phyloP scores from a whole-genome alignment of 1,140 invertebrate genomes.

The Heliconius hewitsoni region DNA sequence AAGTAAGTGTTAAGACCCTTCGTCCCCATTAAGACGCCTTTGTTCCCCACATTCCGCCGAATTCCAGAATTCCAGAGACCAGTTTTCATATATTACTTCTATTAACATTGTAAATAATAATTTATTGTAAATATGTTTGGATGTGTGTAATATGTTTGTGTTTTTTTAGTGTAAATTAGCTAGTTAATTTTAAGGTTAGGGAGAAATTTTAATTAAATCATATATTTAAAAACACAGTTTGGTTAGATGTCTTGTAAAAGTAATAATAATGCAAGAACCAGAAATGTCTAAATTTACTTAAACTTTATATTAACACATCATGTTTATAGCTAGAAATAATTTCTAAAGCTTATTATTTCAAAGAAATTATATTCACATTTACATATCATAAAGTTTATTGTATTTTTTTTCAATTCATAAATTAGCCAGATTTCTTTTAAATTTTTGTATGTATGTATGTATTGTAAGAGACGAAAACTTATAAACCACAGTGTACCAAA shows the following conservation, averaged over 20 bases:
- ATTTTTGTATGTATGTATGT: constrained; percentile 24
- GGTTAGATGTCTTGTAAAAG: constrained; percentile 37
- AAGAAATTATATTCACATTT: neutral
- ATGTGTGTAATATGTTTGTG: neutral
- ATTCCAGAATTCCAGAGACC: no score
- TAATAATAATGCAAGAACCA: neutral
- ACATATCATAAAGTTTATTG: neutral
- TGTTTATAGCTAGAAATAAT: no score
- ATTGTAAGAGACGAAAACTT: constrained; percentile 26
- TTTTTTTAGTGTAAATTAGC: neutral
- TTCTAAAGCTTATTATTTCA: neutral
- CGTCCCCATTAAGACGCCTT: no score
- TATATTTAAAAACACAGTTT: neutral
- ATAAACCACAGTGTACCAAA: constrained; percentile 82
- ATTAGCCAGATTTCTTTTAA: constrained; percentile 6
- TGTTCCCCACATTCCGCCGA: no score
- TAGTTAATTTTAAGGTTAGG: neutral
- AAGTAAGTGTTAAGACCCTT: no score
- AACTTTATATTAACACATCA: no score
- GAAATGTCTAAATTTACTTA: no score
- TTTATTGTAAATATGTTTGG: neutral
- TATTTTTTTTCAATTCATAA: no score
- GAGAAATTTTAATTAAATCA: neutral
- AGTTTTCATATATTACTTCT: no score
- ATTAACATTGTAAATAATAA: no score